Evolutionary conservation across 2,888 invertebrate genomes (phyloP), one percentile per base, ranked within the genome.

Genomic region (Elegia similella): DNA sequence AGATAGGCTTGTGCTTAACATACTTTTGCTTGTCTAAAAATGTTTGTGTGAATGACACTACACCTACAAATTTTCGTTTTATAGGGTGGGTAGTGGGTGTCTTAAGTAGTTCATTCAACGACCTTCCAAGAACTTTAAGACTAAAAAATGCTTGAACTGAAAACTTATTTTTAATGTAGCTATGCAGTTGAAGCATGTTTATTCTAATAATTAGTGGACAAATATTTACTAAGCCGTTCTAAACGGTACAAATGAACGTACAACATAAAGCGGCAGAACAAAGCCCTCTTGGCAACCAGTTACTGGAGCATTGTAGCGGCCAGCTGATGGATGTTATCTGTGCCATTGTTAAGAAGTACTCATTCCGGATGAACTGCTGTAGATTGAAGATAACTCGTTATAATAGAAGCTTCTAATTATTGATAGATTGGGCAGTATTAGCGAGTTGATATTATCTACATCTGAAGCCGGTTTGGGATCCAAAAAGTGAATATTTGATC

Each of bases 311-410:
- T 47, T 47, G 47, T 47, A 10, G 32, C 7, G 32, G 15, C n/a
- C 23, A 46, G 38, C 12, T 38, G 38, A n/a, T 46, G 7, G 48
- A 48, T 48, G n/a, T 8, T 32, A 48, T 48, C 48, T 15, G 10
- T 8, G n/a, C 8, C 13, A 48, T 48, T 48, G 48, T 48, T 48
- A 2, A 13, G n/a, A 47, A 7, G 3, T 48, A 46, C 30, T 30
- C 32, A 32, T 32, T 48, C 32, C 48, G 48, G 48, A 48, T 13
- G 48, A 48, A 16, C 48, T 42, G 12, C 10, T 48, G 13, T 30
- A 48, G 47, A 47, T 48, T 0, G 13, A 1, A 30, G 48, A 32
- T 48, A 48, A 13, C 6, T n/a, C 10, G 12, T 38, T 10, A 38
- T n/a, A n/a, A 30, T 13, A 48, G 12, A 23, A 12, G 7, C 13